phyloP scores from a whole-genome alignment of 2,113 vertebrate genomes.

The Otolemur garnettii region DNA sequence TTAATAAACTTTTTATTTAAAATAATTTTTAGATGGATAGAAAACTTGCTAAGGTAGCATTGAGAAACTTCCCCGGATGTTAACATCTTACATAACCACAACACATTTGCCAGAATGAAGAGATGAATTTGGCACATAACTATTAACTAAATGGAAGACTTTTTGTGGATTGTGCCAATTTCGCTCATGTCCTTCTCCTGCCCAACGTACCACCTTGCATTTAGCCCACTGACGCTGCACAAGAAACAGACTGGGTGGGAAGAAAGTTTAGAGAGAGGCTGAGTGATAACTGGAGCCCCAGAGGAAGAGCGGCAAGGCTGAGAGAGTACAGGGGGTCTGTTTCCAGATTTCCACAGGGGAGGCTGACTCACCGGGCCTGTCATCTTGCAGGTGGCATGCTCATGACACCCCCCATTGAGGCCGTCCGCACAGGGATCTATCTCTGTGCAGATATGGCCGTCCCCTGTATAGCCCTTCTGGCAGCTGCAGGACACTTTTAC shows the following conservation, averaged over 20 bases:
- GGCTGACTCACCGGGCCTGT: constrained; percentile 91
- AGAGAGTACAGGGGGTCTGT: rapidly evolving
- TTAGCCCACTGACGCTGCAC: background rate
- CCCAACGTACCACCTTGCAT: background rate
- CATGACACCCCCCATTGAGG: constrained; percentile 93
- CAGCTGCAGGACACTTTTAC: constrained; percentile 92
- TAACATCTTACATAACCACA: background rate
- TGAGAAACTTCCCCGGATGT: background rate
- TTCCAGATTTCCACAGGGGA: background rate
- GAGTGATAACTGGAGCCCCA: rapidly evolving
- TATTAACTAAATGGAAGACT: background rate
- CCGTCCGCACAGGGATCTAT: constrained; percentile 90
- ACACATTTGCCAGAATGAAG: background rate
- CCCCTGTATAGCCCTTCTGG: constrained; percentile 91
- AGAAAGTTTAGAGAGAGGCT: background rate
- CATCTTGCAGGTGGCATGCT: constrained; percentile 95
- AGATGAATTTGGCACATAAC: background rate
- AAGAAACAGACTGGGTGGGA: background rate
- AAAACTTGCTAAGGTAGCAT: background rate
- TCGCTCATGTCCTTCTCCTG: background rate
- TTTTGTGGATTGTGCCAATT: background rate
- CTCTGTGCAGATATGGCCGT: constrained; percentile 91
- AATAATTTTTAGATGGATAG: background rate
- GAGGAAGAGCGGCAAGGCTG: background rate
- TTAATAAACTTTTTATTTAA: background rate